Evolutionary conservation across 2,888 invertebrate species (phyloP).

Genomic region (Melinaea menophilus): DNA sequence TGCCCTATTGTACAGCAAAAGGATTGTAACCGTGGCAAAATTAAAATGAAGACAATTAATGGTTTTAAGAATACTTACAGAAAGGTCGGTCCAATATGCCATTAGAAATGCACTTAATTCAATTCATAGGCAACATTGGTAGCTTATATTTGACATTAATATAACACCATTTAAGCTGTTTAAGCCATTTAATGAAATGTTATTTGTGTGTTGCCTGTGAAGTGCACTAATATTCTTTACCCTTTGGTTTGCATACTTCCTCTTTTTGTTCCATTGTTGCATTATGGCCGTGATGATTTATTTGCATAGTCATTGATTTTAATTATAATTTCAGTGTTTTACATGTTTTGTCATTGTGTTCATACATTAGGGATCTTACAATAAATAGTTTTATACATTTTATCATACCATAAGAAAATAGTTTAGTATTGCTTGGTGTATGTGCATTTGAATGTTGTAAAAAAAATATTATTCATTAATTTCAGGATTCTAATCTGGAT

Average conservation of each 20-base stretch:
- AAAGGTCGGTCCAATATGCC: constrained; percentile 63
- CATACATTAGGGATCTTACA: constrained; percentile 1
- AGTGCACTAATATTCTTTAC: constrained; percentile 48
- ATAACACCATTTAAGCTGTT: neutral
- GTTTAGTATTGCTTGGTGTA: neutral
- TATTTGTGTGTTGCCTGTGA: constrained; percentile 55
- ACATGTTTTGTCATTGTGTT: constrained; percentile 23
- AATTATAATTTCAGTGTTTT: constrained; percentile 31
- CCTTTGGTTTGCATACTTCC: constrained; percentile 53
- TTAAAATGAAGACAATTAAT: constrained; percentile 71
- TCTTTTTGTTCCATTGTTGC: constrained; percentile 62
- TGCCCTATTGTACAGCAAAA: constrained; percentile 69
- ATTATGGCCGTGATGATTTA: constrained; percentile 38
- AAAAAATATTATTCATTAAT: constrained; percentile 27
- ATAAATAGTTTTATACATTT: constrained; percentile 4
- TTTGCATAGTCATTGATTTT: constrained; percentile 39
- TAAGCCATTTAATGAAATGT: neutral
- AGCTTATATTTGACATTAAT: neutral
- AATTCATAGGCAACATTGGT: constrained; percentile 55
- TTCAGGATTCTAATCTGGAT: constrained; percentile 88
- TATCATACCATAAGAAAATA: neutral
- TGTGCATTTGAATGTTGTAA: neutral
- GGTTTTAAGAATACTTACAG: constrained; percentile 68
- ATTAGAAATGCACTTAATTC: constrained; percentile 36
- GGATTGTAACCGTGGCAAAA: constrained; percentile 62